Percentiles rank a stretch among this genome's conserved stretches.
phyloP scores from a whole-genome alignment of 2,888 invertebrate genomes.

The Drosophila subsilvestris region DNA sequence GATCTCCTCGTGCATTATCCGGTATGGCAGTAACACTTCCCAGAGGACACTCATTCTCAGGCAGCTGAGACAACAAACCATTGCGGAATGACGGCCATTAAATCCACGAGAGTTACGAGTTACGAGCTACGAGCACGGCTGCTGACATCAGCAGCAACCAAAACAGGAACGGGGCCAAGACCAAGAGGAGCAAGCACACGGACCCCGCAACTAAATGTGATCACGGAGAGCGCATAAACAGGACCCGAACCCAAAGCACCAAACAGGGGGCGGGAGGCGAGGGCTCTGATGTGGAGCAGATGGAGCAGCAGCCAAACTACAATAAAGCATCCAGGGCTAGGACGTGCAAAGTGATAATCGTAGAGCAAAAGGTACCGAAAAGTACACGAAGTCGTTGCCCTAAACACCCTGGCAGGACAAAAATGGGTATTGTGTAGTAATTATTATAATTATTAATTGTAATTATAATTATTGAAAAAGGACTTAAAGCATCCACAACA shows the following conservation, averaged over 20 bases:
- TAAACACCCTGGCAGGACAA: background rate
- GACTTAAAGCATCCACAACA: background rate
- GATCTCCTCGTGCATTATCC: slow-evolving; percentile 25
- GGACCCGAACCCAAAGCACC: slow-evolving; percentile 27
- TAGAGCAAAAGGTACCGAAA: background rate
- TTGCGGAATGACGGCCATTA: slow-evolving; percentile 32
- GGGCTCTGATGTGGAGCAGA: slow-evolving; percentile 26
- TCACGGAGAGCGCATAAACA: slow-evolving; percentile 74
- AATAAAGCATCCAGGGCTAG: slow-evolving; percentile 31
- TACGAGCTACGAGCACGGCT: slow-evolving; percentile 32
- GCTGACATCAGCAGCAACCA: slow-evolving; percentile 21
- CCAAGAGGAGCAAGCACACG: slow-evolving; percentile 12
- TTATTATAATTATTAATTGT: background rate
- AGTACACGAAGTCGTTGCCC: background rate
- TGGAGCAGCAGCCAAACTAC: slow-evolving; percentile 36
- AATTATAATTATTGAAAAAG: no score
- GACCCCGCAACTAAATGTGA: slow-evolving; percentile 61
- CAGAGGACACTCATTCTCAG: background rate
- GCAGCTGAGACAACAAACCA: slow-evolving; percentile 19
- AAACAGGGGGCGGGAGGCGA: background rate
- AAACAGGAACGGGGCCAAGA: slow-evolving; percentile 10
- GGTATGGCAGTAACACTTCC: background rate
- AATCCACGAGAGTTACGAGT: slow-evolving; percentile 42
- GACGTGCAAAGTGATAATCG: slow-evolving; percentile 50
- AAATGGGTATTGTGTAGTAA: background rate